These are phyloP conservation scores for Melanerpes formicivorus DNA, from an alignment of 2,113 vertebrate species.

Conservation along the genomic window DNA sequence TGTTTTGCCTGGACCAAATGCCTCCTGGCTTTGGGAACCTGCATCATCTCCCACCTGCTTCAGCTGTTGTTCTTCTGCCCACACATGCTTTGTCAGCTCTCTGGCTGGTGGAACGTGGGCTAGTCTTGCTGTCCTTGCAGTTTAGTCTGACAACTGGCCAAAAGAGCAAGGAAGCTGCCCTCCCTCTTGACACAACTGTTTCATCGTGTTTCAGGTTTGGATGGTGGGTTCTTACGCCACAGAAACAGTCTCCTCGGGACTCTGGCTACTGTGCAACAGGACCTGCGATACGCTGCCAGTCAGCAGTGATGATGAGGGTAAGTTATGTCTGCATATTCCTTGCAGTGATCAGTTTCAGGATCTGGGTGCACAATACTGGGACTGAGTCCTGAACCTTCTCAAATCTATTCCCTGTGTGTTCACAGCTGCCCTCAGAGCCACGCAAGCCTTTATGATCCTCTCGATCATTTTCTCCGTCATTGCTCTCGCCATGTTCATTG, in stretches of 20 bases:
- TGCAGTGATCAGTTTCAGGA: neutral
- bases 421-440: slow-evolving; percentile 85
- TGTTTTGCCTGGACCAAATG: neutral
- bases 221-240: neutral
- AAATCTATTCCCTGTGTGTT: slow-evolving; percentile 30
- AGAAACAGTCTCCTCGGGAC: neutral
- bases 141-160: neutral
- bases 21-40: neutral
- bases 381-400: neutral
- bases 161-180: neutral
- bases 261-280: slow-evolving; percentile 45
- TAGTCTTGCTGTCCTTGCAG: fast-evolving
- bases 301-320: fast-evolving
- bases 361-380: fast-evolving
- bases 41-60: fast-evolving
- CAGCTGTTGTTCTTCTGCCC: fast-evolving
- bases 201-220: slow-evolving; percentile 47
- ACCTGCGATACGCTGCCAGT: neutral
- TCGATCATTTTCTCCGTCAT: slow-evolving; percentile 91
- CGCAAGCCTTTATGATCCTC: slow-evolving; percentile 91
- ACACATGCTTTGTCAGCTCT: fast-evolving
- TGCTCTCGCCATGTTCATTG: slow-evolving; percentile 86
- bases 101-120: neutral
- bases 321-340: neutral
- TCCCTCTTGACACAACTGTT: neutral